Evolutionary conservation across 2,113 vertebrate genomes (phyloP).

Genomic region (Prochilodus magdalenae): DNA sequence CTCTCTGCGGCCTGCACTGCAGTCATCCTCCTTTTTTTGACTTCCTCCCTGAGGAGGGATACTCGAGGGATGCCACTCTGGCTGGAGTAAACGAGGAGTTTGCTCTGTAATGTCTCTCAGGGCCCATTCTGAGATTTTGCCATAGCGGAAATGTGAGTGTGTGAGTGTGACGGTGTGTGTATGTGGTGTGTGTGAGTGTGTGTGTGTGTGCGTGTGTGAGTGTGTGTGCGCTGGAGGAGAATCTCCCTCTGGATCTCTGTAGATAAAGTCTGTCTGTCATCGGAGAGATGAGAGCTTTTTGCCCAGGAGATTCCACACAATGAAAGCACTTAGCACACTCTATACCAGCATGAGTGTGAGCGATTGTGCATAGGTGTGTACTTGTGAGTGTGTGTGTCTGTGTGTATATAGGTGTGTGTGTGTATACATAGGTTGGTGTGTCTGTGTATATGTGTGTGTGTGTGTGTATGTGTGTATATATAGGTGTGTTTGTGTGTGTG

Average conservation of each 20-base stretch:
- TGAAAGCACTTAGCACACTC: conserved; percentile 52
- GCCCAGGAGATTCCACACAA: conserved; percentile 58
- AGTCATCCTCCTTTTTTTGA: conserved; percentile 18
- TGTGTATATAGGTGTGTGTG: too few relatives aligned
- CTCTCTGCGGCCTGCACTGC: conserved; percentile 18
- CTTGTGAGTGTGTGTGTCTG: conserved; percentile 8
- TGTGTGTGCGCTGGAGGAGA: conserved; percentile 21
- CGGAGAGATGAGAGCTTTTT: conserved; percentile 52
- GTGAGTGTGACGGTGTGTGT: conserved; percentile 6
- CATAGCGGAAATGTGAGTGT: conserved; percentile 22
- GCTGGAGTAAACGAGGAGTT: conserved; percentile 49
- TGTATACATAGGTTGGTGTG: too few relatives aligned
- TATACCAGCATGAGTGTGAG: conserved; percentile 50
- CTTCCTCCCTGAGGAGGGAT: conserved; percentile 7
- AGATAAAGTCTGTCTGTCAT: conserved; percentile 45
- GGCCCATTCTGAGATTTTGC: conserved; percentile 45
- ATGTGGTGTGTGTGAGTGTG: conserved; percentile 20
- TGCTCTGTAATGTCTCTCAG: conserved; percentile 45
- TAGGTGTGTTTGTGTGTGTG: too few relatives aligned
- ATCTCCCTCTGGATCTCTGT: conserved; percentile 37
- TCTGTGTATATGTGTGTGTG: not conserved
- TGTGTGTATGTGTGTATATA: too few relatives aligned
- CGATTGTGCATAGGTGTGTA: conserved; percentile 25
- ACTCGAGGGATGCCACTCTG: conserved; percentile 24
- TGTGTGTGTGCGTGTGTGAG: conserved; percentile 4